Conservation (phyloP, 2,888 invertebrate genomes). For the Xestia ashworthii region DNA sequence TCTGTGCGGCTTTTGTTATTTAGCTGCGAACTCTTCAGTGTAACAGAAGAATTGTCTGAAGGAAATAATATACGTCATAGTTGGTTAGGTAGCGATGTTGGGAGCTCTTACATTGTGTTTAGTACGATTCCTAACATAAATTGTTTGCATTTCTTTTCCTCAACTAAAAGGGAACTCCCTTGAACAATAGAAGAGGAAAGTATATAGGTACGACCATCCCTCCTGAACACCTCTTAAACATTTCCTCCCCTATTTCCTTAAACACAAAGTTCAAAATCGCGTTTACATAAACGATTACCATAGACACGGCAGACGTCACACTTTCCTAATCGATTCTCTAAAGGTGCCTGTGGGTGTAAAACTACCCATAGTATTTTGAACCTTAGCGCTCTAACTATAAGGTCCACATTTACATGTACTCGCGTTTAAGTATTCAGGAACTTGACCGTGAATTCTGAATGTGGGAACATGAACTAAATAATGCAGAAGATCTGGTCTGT, state of each 20-base stretch:
- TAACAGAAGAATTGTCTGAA: neutral
- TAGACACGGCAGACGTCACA: slow-evolving; percentile 40
- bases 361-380: neutral
- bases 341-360: slow-evolving; percentile 12
- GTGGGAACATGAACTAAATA: neutral
- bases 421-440: slow-evolving; percentile 8
- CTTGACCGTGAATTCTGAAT: slow-evolving; percentile 52
- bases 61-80: neutral
- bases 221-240: neutral
- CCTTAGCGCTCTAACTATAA: accelerated
- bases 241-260: neutral
- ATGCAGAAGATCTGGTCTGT: neutral
- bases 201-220: slow-evolving; percentile 6
- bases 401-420: neutral
- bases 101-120: neutral
- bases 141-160: neutral
- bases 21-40: too few species aligned
- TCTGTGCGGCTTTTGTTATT: too few species aligned
- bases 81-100: neutral
- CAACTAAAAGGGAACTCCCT: neutral
- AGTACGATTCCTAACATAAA: neutral
- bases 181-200: neutral
- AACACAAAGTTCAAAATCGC: slow-evolving; percentile 30
- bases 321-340: slow-evolving; percentile 44
- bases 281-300: neutral